Conservation (phyloP, 2,888 invertebrate species). For the Spilarctia lutea region DNA sequence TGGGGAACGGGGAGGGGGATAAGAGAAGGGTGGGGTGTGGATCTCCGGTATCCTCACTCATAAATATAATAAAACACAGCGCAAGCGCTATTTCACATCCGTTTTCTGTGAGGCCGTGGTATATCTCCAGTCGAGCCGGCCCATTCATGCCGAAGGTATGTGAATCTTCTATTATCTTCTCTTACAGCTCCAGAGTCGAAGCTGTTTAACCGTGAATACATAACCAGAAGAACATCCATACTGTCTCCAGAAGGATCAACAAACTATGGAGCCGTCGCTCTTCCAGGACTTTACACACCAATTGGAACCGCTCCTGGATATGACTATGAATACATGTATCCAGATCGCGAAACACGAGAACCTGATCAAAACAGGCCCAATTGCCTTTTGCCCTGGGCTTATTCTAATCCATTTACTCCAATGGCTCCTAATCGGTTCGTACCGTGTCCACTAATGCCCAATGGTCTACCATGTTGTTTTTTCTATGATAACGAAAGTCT, state of each 20-base stretch:
- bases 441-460: neutral
- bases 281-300: neutral
- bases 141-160: no score
- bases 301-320: neutral
- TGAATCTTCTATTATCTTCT: neutral
- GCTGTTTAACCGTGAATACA: neutral
- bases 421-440: neutral
- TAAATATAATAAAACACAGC: no score
- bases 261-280: no score
- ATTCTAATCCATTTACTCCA: neutral
- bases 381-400: neutral
- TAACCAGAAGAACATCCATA: neutral
- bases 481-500: neutral
- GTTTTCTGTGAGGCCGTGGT: no score
- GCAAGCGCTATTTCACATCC: no score
- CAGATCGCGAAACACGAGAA: neutral
- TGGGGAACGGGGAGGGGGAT: no score
- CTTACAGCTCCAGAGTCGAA: neutral
- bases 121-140: no score
- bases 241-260: neutral
- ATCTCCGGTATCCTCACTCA: no score
- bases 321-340: neutral
- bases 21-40: no score
- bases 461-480: neutral
- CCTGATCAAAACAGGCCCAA: neutral